Percentiles rank a stretch among this genome's conserved stretches.
Evolutionary conservation across 2,888 invertebrate genomes (phyloP).

Genomic region (Anorthoa munda): DNA sequence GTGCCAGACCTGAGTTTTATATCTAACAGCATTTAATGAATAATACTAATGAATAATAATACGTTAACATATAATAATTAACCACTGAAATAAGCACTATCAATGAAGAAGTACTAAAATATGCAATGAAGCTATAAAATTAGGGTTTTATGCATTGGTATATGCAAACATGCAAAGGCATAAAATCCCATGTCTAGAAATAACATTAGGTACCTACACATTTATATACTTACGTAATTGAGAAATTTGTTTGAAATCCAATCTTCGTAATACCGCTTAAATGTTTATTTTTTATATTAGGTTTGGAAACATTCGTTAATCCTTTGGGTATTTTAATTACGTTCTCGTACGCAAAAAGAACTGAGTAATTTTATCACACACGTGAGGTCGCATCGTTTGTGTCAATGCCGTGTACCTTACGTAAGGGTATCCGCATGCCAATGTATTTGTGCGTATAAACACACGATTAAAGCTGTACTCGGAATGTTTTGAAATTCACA

Average conservation of each 20-base stretch:
- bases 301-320: constrained; percentile 29
- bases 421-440: constrained; percentile 4
- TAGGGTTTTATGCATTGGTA: too few species aligned
- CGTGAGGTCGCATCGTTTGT: constrained; percentile 15
- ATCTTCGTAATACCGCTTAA: constrained; percentile 31
- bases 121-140: too few species aligned
- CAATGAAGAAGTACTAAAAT: too few species aligned
- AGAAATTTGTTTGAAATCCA: constrained; percentile 32
- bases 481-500: constrained; percentile 1
- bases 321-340: constrained; percentile 45
- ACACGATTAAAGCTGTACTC: neutral
- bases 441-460: neutral
- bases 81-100: too few species aligned
- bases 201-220: too few species aligned
- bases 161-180: too few species aligned
- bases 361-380: constrained; percentile 65
- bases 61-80: too few species aligned
- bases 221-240: constrained; percentile 16
- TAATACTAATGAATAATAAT: too few species aligned
- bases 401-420: constrained; percentile 35
- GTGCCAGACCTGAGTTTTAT: too few species aligned
- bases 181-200: too few species aligned
- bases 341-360: constrained; percentile 39
- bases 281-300: constrained; percentile 45
- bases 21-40: too few species aligned